These are phyloP conservation scores for Anoplopoma fimbria DNA, from an alignment of 2,113 vertebrate genomes.

Conservation along the genomic window DNA sequence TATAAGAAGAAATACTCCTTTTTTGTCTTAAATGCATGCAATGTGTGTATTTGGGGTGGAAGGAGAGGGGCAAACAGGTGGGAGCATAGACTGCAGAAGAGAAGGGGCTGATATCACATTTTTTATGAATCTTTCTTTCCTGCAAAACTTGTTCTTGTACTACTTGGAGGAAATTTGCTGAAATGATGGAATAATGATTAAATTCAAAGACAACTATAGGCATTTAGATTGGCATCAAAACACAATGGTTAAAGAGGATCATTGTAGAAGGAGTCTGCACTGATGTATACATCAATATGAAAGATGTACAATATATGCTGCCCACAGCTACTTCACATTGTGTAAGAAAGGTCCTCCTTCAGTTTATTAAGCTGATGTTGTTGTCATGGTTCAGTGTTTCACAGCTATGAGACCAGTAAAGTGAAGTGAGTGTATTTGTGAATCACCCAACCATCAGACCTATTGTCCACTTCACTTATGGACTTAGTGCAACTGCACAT, in stretches of 20 bases:
- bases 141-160: background rate
- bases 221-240: too few species aligned
- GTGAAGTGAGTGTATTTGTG: background rate
- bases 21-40: background rate
- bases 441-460: background rate
- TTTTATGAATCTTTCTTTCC: too few species aligned
- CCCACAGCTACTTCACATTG: too few species aligned
- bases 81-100: too few species aligned
- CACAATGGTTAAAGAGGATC: background rate
- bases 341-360: background rate
- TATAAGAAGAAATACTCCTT: background rate
- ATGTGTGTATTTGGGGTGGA: too few species aligned
- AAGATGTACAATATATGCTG: too few species aligned
- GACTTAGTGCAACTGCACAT: background rate
- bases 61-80: too few species aligned
- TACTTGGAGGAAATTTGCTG: background rate
- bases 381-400: background rate
- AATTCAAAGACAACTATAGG: too few species aligned
- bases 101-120: too few species aligned
- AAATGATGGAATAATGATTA: background rate
- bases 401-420: background rate
- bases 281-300: too few species aligned
- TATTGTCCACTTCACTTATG: background rate
- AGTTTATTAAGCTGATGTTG: too few species aligned
- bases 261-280: too few species aligned